phyloP scores from a whole-genome alignment of 2,113 vertebrate genomes.

The Macquaria ambigua region DNA sequence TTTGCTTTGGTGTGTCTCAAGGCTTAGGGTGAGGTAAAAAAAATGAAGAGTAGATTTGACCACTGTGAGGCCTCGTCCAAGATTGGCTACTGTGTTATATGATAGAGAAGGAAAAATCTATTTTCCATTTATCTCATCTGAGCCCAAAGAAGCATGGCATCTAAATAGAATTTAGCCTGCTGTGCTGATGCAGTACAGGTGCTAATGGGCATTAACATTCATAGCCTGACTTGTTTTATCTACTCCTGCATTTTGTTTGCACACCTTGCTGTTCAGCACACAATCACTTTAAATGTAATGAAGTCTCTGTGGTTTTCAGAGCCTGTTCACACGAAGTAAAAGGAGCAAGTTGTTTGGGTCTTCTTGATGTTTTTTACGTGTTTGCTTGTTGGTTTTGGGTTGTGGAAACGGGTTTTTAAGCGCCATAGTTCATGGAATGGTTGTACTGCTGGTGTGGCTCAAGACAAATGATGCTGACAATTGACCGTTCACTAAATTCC shows the following conservation, averaged over 20 bases:
- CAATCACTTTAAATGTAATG: conserved; percentile 54
- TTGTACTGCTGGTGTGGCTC: background rate
- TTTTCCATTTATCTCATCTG: conserved; percentile 50
- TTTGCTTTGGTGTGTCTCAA: conserved; percentile 36
- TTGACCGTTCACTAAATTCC: too few relatives aligned
- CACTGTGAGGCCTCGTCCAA: background rate
- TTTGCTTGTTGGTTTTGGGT: conserved; percentile 1
- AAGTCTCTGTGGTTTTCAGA: conserved; percentile 27
- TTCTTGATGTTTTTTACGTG: conserved; percentile 11
- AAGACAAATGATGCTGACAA: too few relatives aligned
- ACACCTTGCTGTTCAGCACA: conserved; percentile 58
- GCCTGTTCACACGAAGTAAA: conserved; percentile 35
- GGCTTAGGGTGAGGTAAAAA: background rate
- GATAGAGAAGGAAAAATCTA: conserved; percentile 33
- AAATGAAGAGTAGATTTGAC: conserved; percentile 27
- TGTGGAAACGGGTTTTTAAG: background rate
- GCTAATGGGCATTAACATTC: conserved; percentile 62
- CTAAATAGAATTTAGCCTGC: conserved; percentile 22
- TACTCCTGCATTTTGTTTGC: conserved; percentile 57
- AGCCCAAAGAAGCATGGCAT: conserved; percentile 39
- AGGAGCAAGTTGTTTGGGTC: conserved; percentile 5
- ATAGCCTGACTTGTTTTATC: conserved; percentile 55
- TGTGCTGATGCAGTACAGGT: conserved; percentile 55
- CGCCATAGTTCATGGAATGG: background rate
- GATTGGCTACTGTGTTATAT: conserved; percentile 1